Percentiles rank a stretch among this genome's conserved stretches.
phyloP scores from a whole-genome alignment of 2,888 invertebrate genomes.

The Pterostichus niger region DNA sequence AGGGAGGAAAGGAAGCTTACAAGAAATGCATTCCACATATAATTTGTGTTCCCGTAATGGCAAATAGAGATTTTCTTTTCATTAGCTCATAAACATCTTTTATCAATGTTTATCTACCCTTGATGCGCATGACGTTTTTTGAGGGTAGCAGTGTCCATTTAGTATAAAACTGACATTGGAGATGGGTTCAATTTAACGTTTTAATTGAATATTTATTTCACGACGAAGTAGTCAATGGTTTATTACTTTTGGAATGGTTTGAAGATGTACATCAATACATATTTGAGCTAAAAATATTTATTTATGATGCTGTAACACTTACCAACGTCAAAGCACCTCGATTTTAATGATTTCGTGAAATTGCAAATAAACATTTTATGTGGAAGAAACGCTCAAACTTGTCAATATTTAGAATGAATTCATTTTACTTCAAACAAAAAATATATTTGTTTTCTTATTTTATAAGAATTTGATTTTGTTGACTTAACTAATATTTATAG shows the following conservation, averaged over 20 bases:
- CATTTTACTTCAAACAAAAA: not conserved
- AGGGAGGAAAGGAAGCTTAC: too few species aligned
- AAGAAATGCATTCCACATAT: too few species aligned
- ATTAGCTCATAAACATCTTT: too few species aligned
- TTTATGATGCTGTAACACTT: constrained; percentile 27
- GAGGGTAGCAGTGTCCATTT: too few species aligned
- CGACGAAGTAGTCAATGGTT: not conserved
- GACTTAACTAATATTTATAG: too few species aligned
- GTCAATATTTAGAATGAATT: constrained; percentile 22
- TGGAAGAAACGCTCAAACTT: not conserved
- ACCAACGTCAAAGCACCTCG: constrained; percentile 6
- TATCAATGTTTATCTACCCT: too few species aligned
- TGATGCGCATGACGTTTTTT: too few species aligned
- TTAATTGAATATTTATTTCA: not conserved
- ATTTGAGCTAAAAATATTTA: constrained; percentile 31
- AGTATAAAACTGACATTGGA: too few species aligned
- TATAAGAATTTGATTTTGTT: not conserved
- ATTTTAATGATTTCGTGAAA: constrained; percentile 25
- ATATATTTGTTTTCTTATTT: not conserved
- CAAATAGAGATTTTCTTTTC: too few species aligned
- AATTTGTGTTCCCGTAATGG: too few species aligned
- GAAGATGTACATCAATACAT: constrained; percentile 24
- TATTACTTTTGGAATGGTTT: constrained; percentile 28
- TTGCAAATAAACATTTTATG: constrained; percentile 19
- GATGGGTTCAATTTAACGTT: not conserved